A percentile compares a stretch with the other conserved stretches of the same genome.
phyloP scores from a whole-genome alignment of 2,113 vertebrate species.

The Barnardius zonarius region DNA sequence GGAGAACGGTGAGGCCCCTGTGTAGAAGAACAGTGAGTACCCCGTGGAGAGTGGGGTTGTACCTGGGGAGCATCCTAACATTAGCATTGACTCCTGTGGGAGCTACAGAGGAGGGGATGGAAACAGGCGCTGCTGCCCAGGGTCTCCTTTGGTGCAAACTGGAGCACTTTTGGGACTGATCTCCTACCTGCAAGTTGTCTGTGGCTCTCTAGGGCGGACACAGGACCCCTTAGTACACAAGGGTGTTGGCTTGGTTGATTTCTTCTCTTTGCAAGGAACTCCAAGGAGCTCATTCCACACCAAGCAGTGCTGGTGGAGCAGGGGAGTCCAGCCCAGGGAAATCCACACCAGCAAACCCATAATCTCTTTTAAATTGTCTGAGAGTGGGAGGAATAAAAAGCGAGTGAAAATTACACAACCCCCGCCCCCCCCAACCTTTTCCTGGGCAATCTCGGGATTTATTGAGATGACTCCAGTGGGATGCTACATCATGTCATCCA shows the following conservation, averaged over 20 bases:
- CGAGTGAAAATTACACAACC: background rate
- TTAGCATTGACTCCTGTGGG: background rate
- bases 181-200: background rate
- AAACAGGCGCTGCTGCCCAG: background rate
- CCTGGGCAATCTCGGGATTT: conserved; percentile 32
- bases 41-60: accelerated
- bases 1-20: background rate
- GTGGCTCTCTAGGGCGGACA: too few relatives aligned
- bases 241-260: background rate
- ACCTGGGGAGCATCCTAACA: accelerated
- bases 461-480: conserved; percentile 14
- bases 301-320: background rate
- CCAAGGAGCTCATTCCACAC: background rate
- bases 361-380: background rate
- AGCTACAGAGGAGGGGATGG: background rate
- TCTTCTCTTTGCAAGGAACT: background rate
- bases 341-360: background rate
- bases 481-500: conserved; percentile 35
- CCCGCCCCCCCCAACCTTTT: background rate
- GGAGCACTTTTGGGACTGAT: background rate
- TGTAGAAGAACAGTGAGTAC: background rate
- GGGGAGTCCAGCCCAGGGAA: background rate
- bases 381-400: conserved; percentile 50
- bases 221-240: accelerated
- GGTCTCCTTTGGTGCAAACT: background rate